Evolutionary conservation across 2,113 vertebrate genomes (phyloP).

Genomic region (Meleagris gallopavo): DNA sequence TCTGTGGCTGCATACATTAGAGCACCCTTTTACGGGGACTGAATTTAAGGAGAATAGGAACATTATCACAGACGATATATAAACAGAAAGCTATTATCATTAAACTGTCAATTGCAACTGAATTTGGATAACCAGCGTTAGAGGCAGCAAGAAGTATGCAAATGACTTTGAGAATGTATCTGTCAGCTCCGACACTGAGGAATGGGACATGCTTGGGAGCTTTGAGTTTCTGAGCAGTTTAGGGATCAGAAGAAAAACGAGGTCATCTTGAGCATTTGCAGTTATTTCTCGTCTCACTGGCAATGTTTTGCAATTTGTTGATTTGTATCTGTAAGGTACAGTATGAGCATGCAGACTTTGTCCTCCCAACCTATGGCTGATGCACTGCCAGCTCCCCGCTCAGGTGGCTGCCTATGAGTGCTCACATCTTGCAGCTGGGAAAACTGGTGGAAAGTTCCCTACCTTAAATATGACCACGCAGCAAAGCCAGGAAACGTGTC

Average conservation of each 20-base stretch:
- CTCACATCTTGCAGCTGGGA: not conserved
- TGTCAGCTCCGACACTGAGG: not conserved
- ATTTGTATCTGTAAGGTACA: not conserved
- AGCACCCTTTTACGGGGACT: not conserved
- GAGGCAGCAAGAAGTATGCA: conserved; percentile 47
- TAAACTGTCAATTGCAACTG: conserved; percentile 66
- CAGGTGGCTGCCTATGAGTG: not conserved
- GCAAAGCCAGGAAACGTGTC: not conserved
- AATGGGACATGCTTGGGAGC: not conserved
- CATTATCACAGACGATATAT: conserved; percentile 14
- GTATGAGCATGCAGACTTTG: not conserved
- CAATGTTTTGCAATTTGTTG: not conserved
- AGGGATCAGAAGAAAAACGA: not conserved
- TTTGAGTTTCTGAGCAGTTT: not conserved
- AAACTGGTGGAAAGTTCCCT: not conserved
- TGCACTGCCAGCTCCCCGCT: not conserved
- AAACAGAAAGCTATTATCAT: conserved; percentile 73
- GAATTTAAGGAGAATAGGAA: conserved; percentile 37
- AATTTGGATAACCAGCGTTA: conserved; percentile 38
- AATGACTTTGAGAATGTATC: conserved; percentile 21
- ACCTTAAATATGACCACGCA: not conserved
- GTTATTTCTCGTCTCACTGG: not conserved
- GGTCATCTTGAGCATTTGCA: not conserved
- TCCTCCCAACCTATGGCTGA: not conserved
- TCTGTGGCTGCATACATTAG: conserved; percentile 46